phyloP scores from a whole-genome alignment of 2,113 vertebrate species.

The Hiodon tergisus region DNA sequence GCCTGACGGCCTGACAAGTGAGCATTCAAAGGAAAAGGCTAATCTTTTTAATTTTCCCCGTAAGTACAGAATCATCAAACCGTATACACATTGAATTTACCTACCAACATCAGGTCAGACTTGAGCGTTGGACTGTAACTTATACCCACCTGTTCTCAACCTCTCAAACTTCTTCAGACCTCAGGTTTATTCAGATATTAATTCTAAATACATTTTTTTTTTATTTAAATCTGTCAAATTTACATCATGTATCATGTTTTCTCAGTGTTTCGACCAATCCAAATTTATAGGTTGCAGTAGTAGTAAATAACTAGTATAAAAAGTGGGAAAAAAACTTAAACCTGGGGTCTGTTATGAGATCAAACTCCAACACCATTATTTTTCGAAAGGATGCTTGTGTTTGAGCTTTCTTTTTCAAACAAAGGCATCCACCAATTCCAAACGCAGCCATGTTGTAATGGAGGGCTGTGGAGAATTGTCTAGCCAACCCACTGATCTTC shows the following conservation, averaged over 20 bases:
- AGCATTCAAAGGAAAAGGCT: constrained; percentile 66
- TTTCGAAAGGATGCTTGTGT: constrained; percentile 39
- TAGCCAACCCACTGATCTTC: constrained; percentile 16
- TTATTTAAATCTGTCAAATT: not conserved
- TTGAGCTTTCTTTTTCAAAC: constrained; percentile 56
- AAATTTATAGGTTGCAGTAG: no score
- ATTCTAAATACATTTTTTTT: not conserved
- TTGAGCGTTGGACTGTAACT: constrained; percentile 30
- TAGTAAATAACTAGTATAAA: not conserved
- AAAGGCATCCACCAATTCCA: not conserved
- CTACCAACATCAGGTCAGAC: constrained; percentile 41
- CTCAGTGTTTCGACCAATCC: no score
- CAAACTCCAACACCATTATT: constrained; percentile 32
- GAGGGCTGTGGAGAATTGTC: constrained; percentile 4
- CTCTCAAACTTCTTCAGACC: constrained; percentile 42
- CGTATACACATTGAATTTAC: constrained; percentile 30
- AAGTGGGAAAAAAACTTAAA: constrained; percentile 36
- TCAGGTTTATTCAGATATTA: constrained; percentile 43
- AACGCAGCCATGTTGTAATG: not conserved
- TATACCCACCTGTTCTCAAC: constrained; percentile 62
- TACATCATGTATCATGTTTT: not conserved
- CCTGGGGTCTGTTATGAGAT: constrained; percentile 52
- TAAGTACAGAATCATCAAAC: constrained; percentile 44
- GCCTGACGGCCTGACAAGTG: constrained; percentile 66
- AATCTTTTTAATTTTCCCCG: constrained; percentile 48